These are phyloP conservation scores for Drosophila koepferae DNA, from an alignment of 2,888 invertebrate species.

Conservation along the genomic window DNA sequence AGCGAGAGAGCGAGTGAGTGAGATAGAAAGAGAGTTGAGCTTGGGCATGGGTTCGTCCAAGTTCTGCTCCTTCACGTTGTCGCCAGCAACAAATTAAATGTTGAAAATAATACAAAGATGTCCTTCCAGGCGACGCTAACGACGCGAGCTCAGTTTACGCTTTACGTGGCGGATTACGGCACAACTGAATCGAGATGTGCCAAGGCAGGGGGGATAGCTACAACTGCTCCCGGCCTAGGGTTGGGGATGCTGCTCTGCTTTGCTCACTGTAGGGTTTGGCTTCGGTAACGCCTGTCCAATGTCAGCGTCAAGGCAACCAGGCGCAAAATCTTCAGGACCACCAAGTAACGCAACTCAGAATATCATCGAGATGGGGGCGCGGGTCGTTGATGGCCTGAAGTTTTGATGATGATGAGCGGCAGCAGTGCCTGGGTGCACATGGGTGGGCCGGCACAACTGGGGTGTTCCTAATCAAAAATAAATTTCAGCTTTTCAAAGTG, in stretches of 20 bases:
- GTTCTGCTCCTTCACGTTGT: slow-evolving; percentile 58
- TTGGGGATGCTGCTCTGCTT: background rate
- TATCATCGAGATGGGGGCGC: background rate
- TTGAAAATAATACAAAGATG: slow-evolving; percentile 81
- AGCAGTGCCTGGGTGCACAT: slow-evolving; percentile 31
- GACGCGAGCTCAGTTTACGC: slow-evolving; percentile 73
- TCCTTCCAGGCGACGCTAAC: slow-evolving; percentile 67
- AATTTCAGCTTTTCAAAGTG: slow-evolving; percentile 60
- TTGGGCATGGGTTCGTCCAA: slow-evolving; percentile 37
- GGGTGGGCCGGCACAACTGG: slow-evolving; percentile 25
- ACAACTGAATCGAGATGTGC: slow-evolving; percentile 28
- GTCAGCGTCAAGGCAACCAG: slow-evolving; percentile 71
- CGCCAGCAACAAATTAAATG: slow-evolving; percentile 79
- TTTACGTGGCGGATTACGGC: slow-evolving; percentile 67
- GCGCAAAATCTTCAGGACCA: slow-evolving; percentile 56
- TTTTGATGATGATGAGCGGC: slow-evolving; percentile 55
- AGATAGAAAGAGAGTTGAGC: background rate
- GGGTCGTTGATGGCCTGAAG: slow-evolving; percentile 46
- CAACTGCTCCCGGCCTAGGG: slow-evolving; percentile 27
- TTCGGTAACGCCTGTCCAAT: slow-evolving; percentile 19
- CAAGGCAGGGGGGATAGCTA: slow-evolving; percentile 9
- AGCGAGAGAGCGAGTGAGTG: background rate
- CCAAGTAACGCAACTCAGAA: slow-evolving; percentile 30
- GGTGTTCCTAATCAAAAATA: slow-evolving; percentile 76
- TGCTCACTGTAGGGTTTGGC: slow-evolving; percentile 3